Conservation (phyloP, 2,113 vertebrate genomes). For the Lampris incognitus region DNA sequence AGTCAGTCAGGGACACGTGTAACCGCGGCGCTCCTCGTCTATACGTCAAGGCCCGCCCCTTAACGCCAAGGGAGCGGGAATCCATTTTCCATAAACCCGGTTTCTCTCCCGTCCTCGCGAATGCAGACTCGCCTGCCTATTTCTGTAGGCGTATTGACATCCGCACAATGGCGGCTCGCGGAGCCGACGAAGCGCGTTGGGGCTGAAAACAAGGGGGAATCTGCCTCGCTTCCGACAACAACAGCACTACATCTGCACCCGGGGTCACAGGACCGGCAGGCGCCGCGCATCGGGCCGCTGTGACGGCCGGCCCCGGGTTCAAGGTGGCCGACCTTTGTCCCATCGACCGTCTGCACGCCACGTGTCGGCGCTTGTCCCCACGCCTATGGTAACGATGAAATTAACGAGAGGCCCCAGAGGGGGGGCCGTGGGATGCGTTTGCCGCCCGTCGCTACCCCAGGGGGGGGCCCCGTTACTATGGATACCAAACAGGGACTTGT, state of each 20-base stretch:
- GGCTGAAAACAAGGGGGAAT: constrained; percentile 1
- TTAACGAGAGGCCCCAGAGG: constrained; percentile 40
- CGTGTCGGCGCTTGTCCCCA: constrained; percentile 17
- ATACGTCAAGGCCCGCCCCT: constrained; percentile 10
- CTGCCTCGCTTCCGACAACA: background rate
- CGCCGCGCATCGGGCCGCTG: background rate
- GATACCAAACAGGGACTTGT: constrained; percentile 58
- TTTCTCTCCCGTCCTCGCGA: constrained; percentile 32
- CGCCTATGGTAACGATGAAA: constrained; percentile 47
- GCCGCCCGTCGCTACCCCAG: constrained; percentile 43
- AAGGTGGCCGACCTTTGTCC: constrained; percentile 29
- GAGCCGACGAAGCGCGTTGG: background rate
- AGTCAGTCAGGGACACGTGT: background rate
- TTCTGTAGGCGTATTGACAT: constrained; percentile 15
- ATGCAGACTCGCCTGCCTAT: background rate
- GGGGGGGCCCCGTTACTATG: constrained; percentile 57
- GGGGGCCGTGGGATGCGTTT: constrained; percentile 57
- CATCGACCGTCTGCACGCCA: constrained; percentile 33
- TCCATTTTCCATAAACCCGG: constrained; percentile 41
- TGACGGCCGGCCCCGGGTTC: constrained; percentile 13
- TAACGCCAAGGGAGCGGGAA: background rate
- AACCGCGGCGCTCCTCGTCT: constrained; percentile 19
- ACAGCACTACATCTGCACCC: background rate
- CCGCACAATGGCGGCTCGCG: background rate
- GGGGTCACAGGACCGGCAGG: background rate